phyloP scores from a whole-genome alignment of 2,888 invertebrate genomes.

The Chrysolina haemoptera region DNA sequence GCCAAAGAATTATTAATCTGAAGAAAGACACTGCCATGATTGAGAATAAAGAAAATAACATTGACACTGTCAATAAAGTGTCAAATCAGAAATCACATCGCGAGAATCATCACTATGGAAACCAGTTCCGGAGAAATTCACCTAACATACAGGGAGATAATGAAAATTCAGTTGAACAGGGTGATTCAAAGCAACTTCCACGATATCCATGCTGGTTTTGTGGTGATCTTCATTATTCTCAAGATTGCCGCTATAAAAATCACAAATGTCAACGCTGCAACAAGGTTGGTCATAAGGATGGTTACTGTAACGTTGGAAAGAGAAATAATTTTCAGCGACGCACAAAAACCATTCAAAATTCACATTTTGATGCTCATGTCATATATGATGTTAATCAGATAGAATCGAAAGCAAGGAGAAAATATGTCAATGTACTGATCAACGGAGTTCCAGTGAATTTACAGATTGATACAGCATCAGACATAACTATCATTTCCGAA shows the following conservation, averaged over 20 bases:
- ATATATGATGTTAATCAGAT: too few species aligned
- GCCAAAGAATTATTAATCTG: too few species aligned
- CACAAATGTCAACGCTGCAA: slow-evolving; percentile 27
- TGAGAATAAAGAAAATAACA: too few species aligned
- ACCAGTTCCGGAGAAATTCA: too few species aligned
- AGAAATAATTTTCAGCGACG: slow-evolving; percentile 5
- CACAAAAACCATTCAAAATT: neutral
- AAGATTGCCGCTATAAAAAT: neutral
- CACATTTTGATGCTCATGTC: neutral
- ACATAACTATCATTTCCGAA: slow-evolving; percentile 27
- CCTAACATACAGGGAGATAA: neutral
- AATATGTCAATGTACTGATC: neutral
- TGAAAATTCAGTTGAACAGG: neutral
- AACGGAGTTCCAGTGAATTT: slow-evolving; percentile 14
- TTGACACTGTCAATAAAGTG: too few species aligned
- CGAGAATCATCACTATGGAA: too few species aligned
- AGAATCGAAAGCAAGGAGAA: too few species aligned
- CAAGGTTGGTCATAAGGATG: slow-evolving; percentile 26
- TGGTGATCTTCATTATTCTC: slow-evolving; percentile 1
- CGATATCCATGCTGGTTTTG: neutral
- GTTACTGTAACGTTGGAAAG: slow-evolving; percentile 10
- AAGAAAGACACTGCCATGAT: too few species aligned
- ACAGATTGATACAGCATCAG: slow-evolving; percentile 34
- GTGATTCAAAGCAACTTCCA: neutral
- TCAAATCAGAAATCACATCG: too few species aligned